phyloP scores from a whole-genome alignment of 2,797 vertebrate species.

The Enteromius radiatus region DNA sequence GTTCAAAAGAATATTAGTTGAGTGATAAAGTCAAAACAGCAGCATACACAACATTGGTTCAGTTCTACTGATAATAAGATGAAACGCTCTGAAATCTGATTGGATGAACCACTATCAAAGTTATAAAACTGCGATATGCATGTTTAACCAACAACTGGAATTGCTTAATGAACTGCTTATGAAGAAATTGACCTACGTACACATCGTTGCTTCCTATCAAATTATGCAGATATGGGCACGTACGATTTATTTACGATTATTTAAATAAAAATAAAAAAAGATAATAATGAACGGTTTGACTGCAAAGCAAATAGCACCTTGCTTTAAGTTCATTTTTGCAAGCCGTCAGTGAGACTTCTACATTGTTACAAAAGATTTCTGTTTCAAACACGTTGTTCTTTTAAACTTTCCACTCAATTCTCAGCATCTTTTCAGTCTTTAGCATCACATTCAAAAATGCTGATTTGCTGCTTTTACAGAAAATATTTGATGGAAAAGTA shows the following conservation, averaged over 20 bases:
- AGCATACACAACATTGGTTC: not conserved
- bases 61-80: not conserved
- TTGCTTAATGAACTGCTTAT: not conserved
- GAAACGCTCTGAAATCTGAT: not conserved
- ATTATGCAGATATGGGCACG: not conserved
- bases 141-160: not conserved
- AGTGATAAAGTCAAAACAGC: not conserved
- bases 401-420: not conserved
- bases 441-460: too few species aligned
- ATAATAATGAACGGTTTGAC: not conserved
- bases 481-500: not conserved
- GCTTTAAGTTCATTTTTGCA: not conserved
- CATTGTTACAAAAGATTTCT: not conserved
- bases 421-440: too few species aligned
- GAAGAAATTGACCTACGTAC: not conserved
- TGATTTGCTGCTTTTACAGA: too few species aligned
- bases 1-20: conserved; percentile 34
- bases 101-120: not conserved
- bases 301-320: not conserved
- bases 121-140: too few species aligned
- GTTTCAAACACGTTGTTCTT: not conserved
- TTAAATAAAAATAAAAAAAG: not conserved
- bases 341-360: not conserved
- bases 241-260: not conserved
- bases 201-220: not conserved